phyloP scores from a whole-genome alignment of 2,797 vertebrate genomes.

The Ceryle rudis region DNA sequence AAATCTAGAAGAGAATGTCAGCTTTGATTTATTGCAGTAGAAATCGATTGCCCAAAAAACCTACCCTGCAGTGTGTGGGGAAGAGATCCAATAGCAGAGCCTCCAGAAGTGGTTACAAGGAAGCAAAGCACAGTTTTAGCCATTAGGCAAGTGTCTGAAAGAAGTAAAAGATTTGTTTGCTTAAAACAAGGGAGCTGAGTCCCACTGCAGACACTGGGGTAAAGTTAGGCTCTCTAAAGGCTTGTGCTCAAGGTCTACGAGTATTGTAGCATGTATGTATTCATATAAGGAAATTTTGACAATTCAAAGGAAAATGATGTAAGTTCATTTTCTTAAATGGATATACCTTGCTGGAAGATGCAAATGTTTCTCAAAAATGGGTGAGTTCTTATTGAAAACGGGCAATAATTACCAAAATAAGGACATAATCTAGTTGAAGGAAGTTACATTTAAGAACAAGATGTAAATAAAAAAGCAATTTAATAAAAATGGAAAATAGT shows the following conservation, averaged over 20 bases:
- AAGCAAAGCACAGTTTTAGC: not conserved
- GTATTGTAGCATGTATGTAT: not conserved
- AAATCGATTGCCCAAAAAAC: not conserved
- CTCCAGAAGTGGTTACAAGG: not conserved
- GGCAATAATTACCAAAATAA: not conserved
- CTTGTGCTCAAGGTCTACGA: not conserved
- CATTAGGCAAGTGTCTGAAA: not conserved
- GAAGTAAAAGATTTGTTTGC: not conserved
- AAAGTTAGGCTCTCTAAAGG: not conserved
- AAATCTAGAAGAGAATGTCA: not conserved
- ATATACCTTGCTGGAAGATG: not conserved
- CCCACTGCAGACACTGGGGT: not conserved
- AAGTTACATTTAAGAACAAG: not conserved
- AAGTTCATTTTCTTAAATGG: not conserved
- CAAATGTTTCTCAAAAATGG: not conserved
- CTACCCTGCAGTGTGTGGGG: not conserved
- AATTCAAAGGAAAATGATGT: not conserved
- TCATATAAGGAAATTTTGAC: not conserved
- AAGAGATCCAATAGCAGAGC: not conserved
- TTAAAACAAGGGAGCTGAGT: not conserved
- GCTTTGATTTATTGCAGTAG: not conserved
- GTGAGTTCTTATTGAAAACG: not conserved
- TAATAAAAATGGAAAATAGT: not conserved
- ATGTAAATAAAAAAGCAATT: not conserved
- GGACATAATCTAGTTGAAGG: not conserved